Evolutionary conservation across 2,797 vertebrate genomes (phyloP).

Genomic region (Telmatherina bonti): DNA sequence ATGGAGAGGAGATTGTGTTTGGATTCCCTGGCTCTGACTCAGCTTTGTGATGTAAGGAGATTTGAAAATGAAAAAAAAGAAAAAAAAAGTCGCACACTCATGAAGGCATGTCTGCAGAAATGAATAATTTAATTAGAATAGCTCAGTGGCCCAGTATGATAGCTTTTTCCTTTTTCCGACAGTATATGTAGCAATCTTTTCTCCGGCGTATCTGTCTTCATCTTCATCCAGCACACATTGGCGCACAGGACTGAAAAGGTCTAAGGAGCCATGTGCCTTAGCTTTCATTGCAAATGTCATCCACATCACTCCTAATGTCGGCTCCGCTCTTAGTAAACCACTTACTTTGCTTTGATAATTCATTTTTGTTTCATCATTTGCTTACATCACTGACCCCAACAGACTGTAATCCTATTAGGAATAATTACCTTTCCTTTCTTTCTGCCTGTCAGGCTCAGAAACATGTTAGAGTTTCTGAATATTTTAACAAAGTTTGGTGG

Average conservation of each 20-base stretch:
- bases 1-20: constrained; percentile 41
- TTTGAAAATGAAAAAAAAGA: constrained; percentile 5
- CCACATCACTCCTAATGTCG: constrained; percentile 30
- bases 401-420: constrained; percentile 14
- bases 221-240: constrained; percentile 15
- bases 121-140: constrained; percentile 58
- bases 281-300: constrained; percentile 27
- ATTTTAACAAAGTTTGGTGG: constrained; percentile 22
- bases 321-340: constrained; percentile 22
- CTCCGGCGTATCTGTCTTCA: constrained; percentile 15
- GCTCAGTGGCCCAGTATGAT: constrained; percentile 27
- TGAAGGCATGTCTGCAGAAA: constrained; percentile 37
- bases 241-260: constrained; percentile 11
- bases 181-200: constrained; percentile 1
- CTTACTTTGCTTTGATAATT: constrained; percentile 36
- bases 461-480: constrained; percentile 30
- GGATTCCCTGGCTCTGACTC: constrained; percentile 48
- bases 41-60: constrained; percentile 35
- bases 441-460: constrained; percentile 16
- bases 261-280: constrained; percentile 1
- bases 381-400: constrained; percentile 3
- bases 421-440: constrained; percentile 33
- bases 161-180: constrained; percentile 28
- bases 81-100: constrained; percentile 35
- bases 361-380: constrained; percentile 29